Conservation (phyloP, 1,140 invertebrate species). For the Danaus plexippus region DNA sequence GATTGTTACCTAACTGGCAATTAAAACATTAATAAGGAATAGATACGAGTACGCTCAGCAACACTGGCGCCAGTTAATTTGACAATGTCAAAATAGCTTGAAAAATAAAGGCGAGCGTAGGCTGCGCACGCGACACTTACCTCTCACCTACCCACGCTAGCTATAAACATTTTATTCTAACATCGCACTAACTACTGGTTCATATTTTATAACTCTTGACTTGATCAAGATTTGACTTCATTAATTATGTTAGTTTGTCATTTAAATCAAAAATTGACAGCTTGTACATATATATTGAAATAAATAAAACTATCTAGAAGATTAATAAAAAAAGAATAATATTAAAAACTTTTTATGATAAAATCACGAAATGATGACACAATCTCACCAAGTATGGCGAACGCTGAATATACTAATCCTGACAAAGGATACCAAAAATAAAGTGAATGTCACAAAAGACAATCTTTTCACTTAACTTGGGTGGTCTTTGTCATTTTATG, state of each 20-base stretch:
- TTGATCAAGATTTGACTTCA: background rate
- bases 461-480: constrained; percentile 27
- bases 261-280: no score
- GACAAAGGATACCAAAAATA: constrained; percentile 33
- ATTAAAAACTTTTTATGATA: no score
- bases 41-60: constrained; percentile 9
- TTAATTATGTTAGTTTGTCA: no score
- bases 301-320: no score
- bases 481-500: constrained; percentile 47
- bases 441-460: constrained; percentile 28
- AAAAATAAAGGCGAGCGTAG: constrained; percentile 56
- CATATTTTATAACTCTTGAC: constrained; percentile 21
- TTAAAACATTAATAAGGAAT: constrained; percentile 7
- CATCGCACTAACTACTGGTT: constrained; percentile 57
- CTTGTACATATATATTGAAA: no score
- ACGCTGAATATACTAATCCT: constrained; percentile 18
- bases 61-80: constrained; percentile 36
- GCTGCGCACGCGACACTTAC: constrained; percentile 55
- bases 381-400: constrained; percentile 7
- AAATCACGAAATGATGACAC: no score
- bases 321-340: no score
- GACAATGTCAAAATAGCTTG: constrained; percentile 33
- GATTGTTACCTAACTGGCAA: no score
- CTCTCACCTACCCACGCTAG: constrained; percentile 47
- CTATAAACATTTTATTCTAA: constrained; percentile 62